Evolutionary conservation across 2,888 invertebrate genomes (phyloP), one percentile per base, ranked within the genome.

Genomic region (Parasteatoda lunata): DNA sequence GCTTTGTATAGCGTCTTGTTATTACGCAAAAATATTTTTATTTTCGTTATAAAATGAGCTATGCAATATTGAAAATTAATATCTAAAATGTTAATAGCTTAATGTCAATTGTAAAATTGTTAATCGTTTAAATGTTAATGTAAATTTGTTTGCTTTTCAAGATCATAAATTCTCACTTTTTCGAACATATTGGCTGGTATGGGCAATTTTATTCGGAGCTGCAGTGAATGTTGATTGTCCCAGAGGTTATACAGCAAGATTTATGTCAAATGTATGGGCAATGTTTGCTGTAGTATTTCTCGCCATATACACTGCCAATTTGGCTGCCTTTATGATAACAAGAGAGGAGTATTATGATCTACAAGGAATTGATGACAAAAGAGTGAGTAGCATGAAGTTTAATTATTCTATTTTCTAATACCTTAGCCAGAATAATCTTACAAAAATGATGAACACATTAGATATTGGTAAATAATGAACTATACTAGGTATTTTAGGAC

Each of bases 251-350:
- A 97, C 97, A 11, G 96, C 97, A 66, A 93, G 94, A 92, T 94
- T 95, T 91, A 98, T 99, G 96, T 98, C 98, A 84, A 97, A 98
- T 91, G 97, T 98, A 90, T 98, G 98, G 98, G 98, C 98, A 13
- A 96, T 98, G 94, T 99, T 99, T 92, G 98, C 99, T 78, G 97
- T 99, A 72, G 99, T 99, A 88, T 99, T 99, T 93, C 95, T 99
- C 90, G 98, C 99, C 92, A 98, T 98, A 91, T 99, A 99, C 94
- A 99, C 99, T 93, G 99, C 99, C 93, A 99, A 99, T 93, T 93
- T 99, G 91, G 99, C 99, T 84, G 99, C 99, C 88, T 99, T 99
- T 94, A 99, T 99, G 99, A 99, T 99, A 92, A 99, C 99, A 72
- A 94, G 97, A 89, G 98, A 98, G 92, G 97, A 98, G 92, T 97